Evolutionary conservation across 2,888 invertebrate genomes (phyloP).

Genomic region (Drosophila rubida): DNA sequence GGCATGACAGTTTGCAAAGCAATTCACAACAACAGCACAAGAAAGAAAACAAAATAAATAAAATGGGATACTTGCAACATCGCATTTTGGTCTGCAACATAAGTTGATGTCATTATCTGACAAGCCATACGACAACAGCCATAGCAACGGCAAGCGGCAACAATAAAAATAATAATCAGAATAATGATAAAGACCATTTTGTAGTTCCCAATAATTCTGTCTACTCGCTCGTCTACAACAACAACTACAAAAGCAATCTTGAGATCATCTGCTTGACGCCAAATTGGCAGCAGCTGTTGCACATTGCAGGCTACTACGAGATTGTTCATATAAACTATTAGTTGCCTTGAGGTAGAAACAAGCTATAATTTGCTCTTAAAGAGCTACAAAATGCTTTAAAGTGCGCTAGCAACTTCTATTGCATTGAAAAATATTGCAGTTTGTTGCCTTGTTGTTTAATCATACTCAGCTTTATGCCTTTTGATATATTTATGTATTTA

Average conservation of each 20-base stretch:
- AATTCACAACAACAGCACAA: conserved; percentile 11
- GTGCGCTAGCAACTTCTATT: neutral
- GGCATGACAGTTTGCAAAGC: conserved; percentile 20
- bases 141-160: conserved; percentile 8
- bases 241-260: neutral
- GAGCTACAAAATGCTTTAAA: neutral
- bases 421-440: neutral
- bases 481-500: conserved; percentile 23
- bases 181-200: conserved; percentile 11
- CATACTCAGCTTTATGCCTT: conserved; percentile 12
- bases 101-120: conserved; percentile 57
- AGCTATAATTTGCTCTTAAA: neutral
- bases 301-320: neutral
- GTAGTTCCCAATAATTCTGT: neutral
- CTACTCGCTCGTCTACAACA: neutral
- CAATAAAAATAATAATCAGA: conserved; percentile 17
- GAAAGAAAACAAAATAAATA: conserved; percentile 1
- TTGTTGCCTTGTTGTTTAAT: conserved; percentile 4
- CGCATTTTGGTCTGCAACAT: conserved; percentile 51
- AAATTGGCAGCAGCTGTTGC: neutral
- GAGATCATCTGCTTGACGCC: neutral
- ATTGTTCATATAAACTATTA: neutral
- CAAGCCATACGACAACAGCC: conserved; percentile 13
- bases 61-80: conserved; percentile 38
- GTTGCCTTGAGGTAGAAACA: neutral